Evolutionary conservation across 2,888 invertebrate genomes (phyloP).

Genomic region (Noctua comes): DNA sequence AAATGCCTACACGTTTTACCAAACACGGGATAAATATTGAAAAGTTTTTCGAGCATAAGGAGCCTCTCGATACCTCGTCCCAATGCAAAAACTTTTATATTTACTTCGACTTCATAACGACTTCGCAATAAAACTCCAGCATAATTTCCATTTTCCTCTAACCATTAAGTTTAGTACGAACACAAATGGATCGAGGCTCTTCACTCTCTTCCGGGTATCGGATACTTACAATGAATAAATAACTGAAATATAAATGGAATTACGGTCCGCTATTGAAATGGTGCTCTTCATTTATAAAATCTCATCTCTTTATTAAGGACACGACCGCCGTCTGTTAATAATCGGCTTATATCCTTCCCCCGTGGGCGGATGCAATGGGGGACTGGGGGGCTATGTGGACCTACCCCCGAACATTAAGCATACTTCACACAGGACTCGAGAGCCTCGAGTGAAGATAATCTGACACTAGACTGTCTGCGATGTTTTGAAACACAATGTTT

Average conservation of each 20-base stretch:
- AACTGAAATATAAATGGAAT: slow-evolving; percentile 58
- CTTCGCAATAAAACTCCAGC: slow-evolving; percentile 49
- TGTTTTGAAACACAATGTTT: slow-evolving; percentile 54
- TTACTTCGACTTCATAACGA: slow-evolving; percentile 48
- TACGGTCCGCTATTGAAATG: slow-evolving; percentile 66
- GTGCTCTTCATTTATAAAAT: slow-evolving; percentile 69
- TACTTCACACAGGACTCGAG: slow-evolving; percentile 50
- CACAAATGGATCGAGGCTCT: slow-evolving; percentile 50
- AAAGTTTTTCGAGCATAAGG: slow-evolving; percentile 19
- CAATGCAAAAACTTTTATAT: slow-evolving; percentile 45
- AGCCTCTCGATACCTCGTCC: slow-evolving; percentile 34
- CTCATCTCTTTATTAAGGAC: slow-evolving; percentile 67
- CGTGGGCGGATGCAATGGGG: slow-evolving; percentile 54
- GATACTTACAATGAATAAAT: slow-evolving; percentile 59
- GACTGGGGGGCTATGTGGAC: slow-evolving; percentile 30
- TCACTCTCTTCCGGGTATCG: slow-evolving; percentile 44
- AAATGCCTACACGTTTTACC: neutral
- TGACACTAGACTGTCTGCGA: slow-evolving; percentile 48
- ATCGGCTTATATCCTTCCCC: slow-evolving; percentile 80
- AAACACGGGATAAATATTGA: slow-evolving; percentile 23
- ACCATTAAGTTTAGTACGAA: slow-evolving; percentile 44
- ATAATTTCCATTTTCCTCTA: slow-evolving; percentile 60
- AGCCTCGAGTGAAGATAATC: slow-evolving; percentile 59
- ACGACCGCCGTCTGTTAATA: slow-evolving; percentile 78
- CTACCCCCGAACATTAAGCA: slow-evolving; percentile 50